Percentiles rank a stretch among this genome's conserved stretches.
phyloP scores from a whole-genome alignment of 2,113 vertebrate genomes.

The Garra rufa region DNA sequence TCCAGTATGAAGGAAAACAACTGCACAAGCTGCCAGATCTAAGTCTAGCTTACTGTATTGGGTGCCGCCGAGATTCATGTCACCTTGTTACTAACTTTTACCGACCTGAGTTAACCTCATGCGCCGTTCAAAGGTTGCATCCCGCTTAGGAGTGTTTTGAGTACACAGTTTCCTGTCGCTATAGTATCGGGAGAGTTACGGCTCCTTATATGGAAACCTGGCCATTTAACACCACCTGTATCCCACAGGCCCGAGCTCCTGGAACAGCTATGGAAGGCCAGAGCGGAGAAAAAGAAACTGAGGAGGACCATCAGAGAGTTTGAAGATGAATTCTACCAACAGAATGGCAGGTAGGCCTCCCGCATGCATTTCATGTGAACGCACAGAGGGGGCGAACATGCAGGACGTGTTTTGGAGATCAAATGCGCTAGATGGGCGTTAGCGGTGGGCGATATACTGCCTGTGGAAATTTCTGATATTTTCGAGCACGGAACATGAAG shows the following conservation, averaged over 20 bases:
- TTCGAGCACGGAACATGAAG: not conserved
- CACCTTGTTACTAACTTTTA: slow-evolving; percentile 23
- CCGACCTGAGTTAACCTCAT: not conserved
- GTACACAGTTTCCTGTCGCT: slow-evolving; percentile 10
- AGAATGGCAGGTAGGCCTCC: slow-evolving; percentile 87
- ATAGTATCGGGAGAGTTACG: not conserved
- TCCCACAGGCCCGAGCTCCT: slow-evolving; percentile 91
- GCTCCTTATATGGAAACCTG: not conserved
- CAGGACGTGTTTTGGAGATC: not conserved
- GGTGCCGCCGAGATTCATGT: slow-evolving; percentile 11
- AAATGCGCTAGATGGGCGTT: not conserved
- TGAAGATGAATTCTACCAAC: slow-evolving; percentile 95
- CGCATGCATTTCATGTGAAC: not conserved
- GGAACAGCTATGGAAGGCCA: slow-evolving; percentile 97
- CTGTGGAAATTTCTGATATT: not conserved
- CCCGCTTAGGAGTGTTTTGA: not conserved
- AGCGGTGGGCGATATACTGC: not conserved
- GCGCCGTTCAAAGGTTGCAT: not conserved
- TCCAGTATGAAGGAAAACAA: slow-evolving; percentile 34
- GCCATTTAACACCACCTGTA: not conserved
- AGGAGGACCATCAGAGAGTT: slow-evolving; percentile 92
- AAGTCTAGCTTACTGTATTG: not conserved
- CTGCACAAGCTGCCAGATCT: not conserved
- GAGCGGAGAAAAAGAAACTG: slow-evolving; percentile 96
- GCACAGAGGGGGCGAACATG: not conserved